Conservation (phyloP, 2,113 vertebrate genomes). For the Corydoras sp. region DNA sequence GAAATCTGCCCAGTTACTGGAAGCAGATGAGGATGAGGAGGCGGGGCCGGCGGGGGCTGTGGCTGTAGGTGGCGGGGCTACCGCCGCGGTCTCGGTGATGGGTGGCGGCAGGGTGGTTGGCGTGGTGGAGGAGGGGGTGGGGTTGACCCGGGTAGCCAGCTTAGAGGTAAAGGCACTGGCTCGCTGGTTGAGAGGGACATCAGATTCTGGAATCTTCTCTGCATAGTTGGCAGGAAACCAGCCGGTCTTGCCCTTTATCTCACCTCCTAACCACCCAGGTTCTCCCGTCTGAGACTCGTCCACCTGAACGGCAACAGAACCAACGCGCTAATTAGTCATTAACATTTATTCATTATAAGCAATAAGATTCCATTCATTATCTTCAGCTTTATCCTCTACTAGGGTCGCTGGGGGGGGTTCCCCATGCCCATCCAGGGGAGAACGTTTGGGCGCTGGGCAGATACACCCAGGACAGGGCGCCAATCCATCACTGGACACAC, state of each 20-base stretch:
- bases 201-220: conserved; percentile 85
- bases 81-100: conserved; percentile 51
- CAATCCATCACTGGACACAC: too few relatives aligned
- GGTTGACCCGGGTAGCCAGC: conserved; percentile 63
- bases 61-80: conserved; percentile 44
- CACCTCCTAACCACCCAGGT: conserved; percentile 94
- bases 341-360: too few relatives aligned
- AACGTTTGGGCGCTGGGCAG: too few relatives aligned
- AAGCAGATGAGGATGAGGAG: conserved; percentile 61
- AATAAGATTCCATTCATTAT: too few relatives aligned
- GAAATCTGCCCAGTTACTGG: conserved; percentile 98
- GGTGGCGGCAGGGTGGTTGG: conserved; percentile 56
- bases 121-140: conserved; percentile 42
- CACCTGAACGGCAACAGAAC: conserved; percentile 65
- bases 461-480: too few relatives aligned
- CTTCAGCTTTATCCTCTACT: too few relatives aligned
- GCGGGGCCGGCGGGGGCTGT: conserved; percentile 49
- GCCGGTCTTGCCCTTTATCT: conserved; percentile 88
- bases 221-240: conserved; percentile 99
- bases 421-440: too few relatives aligned
- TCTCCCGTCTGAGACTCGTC: conserved; percentile 97
- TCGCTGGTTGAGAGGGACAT: conserved; percentile 75
- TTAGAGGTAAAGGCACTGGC: conserved; percentile 64
- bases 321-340: neutral
- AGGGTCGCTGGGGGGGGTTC: too few relatives aligned